A percentile compares a stretch with the other conserved stretches of the same genome.
These are phyloP conservation scores for Coleophora flavipennella DNA, from an alignment of 2,888 invertebrate species.

Conservation along the genomic window DNA sequence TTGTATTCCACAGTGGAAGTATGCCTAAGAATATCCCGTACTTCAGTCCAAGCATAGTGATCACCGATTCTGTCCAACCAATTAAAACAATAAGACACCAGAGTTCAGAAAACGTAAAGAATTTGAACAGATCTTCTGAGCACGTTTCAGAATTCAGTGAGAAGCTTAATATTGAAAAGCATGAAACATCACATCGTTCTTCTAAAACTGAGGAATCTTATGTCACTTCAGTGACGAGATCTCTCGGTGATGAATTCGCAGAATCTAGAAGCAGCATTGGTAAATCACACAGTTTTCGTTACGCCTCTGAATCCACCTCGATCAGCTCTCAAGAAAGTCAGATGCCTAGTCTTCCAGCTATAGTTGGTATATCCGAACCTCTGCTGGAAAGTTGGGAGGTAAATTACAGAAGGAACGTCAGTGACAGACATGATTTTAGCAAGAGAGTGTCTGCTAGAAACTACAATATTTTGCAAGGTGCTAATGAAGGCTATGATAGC, in stretches of 20 bases:
- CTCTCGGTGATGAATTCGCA: conserved; percentile 57
- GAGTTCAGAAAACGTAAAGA: conserved; percentile 58
- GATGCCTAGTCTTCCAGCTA: conserved; percentile 66
- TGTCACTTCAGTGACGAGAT: conserved; percentile 44
- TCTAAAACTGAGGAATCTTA: conserved; percentile 51
- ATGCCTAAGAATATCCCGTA: conserved; percentile 62
- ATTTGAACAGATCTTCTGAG: conserved; percentile 45
- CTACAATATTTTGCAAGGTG: conserved; percentile 44
- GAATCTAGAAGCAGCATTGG: conserved; percentile 74
- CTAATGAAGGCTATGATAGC: conserved; percentile 54
- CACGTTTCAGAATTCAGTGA: conserved; percentile 48
- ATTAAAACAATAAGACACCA: conserved; percentile 53
- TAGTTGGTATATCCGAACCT: conserved; percentile 66
- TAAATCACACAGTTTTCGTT: conserved; percentile 82
- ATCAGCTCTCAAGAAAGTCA: conserved; percentile 64
- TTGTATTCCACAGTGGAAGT: conserved; percentile 52
- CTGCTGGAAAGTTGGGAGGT: conserved; percentile 67
- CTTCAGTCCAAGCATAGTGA: conserved; percentile 44
- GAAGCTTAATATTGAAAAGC: conserved; percentile 38
- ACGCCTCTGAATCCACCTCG: conserved; percentile 66
- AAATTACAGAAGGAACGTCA: conserved; percentile 60
- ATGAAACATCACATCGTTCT: conserved; percentile 36
- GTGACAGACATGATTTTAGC: conserved; percentile 50
- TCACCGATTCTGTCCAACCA: conserved; percentile 50
- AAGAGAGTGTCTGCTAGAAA: conserved; percentile 59